Base-by-base conservation (phyloP, 2,113 vertebrate genomes). In the Leucoraja erinaceus region DNA sequence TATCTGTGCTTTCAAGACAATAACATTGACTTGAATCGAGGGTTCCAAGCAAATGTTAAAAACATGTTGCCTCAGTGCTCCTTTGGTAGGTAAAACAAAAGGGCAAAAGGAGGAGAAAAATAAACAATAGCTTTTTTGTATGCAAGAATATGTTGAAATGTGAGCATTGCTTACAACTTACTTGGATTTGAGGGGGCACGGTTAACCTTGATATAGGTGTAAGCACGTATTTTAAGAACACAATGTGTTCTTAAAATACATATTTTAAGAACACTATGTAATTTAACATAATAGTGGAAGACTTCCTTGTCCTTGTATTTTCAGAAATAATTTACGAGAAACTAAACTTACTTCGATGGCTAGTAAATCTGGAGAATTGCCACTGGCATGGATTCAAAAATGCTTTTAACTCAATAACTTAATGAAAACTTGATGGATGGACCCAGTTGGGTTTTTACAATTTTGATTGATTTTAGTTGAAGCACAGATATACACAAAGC, bases 331-430 rank as follows among this genome's bases (percentile, higher is more conserved):
- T 94, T 95, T 94, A 95, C 93, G 93, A 92, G 95, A 95, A 96
- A 95, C 95, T 94, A 95, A 98, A 97, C 96, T 96, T 97, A 63
- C 31, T 88, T 88, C 25, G 54, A 59, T 86, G 25, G 54, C 28
- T 56, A n/a, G 28, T 59, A 25, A 61, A 25, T 88, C 56, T 28
- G 25, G 56, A 88, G 56, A 63, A 88, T 25, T 88, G 81, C 10
- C 28, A 95, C 95, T 95, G 95, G 94, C 95, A 96, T 88, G 59
- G 56, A 88, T 88, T 88, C 25, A 88, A 88, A 88, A 61, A 88
- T 88, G 83, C 56, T 88, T 88, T 88, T 88, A 88, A 63, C 47
- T 2, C 83, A 88, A 28, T 59, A 88, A 63, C 22, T 61, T n/a
- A 63, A 88, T 59, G 16, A 25, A 83, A 83, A 83, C 47, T 83